Evolutionary conservation across 2,888 invertebrate genomes (phyloP).

Genomic region (Cenopis cana): DNA sequence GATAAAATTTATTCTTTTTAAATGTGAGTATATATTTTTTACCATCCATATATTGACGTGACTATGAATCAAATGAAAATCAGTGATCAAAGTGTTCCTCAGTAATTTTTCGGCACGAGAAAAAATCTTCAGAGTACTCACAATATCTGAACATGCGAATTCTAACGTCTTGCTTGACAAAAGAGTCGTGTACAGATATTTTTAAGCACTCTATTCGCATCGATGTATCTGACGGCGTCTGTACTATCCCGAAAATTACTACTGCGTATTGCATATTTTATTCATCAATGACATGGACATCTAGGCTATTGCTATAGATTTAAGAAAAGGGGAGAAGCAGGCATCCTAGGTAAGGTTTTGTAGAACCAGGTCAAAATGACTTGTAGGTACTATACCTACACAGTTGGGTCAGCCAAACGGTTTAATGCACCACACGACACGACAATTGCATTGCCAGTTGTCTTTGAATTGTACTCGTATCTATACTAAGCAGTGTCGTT

Average conservation of each 20-base stretch:
- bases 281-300: not conserved
- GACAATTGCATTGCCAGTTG: not conserved
- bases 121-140: too few relatives aligned
- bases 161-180: too few relatives aligned
- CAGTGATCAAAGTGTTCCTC: too few relatives aligned
- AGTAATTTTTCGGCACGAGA: too few relatives aligned
- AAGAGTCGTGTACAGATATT: too few relatives aligned
- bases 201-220: too few relatives aligned
- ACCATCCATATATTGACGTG: too few relatives aligned
- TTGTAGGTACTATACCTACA: not conserved
- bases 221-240: too few relatives aligned
- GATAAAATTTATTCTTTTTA: not conserved
- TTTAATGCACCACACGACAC: not conserved
- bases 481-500: not conserved
- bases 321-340: constrained; percentile 19
- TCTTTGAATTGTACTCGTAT: not conserved
- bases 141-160: too few relatives aligned
- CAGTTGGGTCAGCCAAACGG: constrained; percentile 1
- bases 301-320: not conserved
- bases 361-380: constrained; percentile 13
- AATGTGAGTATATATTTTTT: too few relatives aligned
- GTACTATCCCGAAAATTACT: not conserved
- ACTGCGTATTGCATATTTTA: not conserved
- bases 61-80: too few relatives aligned
- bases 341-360: constrained; percentile 11